These are phyloP conservation scores for Neotoxoptera formosana DNA, from an alignment of 1,140 invertebrate genomes.

Conservation along the genomic window DNA sequence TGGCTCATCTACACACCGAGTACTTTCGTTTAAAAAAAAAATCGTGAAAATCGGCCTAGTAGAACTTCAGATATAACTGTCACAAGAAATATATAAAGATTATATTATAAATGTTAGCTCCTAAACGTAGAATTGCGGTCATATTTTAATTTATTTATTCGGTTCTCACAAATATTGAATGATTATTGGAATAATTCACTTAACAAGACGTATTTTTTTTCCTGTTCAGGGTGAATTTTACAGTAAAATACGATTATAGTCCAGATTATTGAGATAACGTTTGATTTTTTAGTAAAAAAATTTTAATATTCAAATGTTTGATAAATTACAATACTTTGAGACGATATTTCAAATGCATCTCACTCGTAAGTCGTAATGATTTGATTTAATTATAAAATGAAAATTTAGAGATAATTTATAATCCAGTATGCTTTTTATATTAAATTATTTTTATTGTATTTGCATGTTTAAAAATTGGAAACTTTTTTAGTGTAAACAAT, in stretches of 20 bases:
- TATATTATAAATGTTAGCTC: background rate
- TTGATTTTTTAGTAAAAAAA: background rate
- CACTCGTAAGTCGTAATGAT: background rate
- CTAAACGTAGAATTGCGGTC: background rate
- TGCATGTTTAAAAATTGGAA: background rate
- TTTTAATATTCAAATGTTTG: too few relatives aligned
- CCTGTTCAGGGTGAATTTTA: too few relatives aligned
- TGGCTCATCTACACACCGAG: too few relatives aligned
- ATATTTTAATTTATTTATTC: background rate
- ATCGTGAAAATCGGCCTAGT: too few relatives aligned
- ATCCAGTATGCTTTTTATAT: background rate
- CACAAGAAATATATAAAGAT: too few relatives aligned
- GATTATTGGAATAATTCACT: background rate
- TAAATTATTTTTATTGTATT: background rate
- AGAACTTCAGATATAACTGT: too few relatives aligned
- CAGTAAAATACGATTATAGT: too few relatives aligned
- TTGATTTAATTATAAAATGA: background rate
- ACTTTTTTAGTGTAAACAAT: background rate
- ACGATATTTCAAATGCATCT: background rate
- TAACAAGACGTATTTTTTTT: background rate
- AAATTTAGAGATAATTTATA: conserved; percentile 1
- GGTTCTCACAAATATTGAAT: background rate
- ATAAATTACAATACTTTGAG: background rate
- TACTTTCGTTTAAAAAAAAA: too few relatives aligned
- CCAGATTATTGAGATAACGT: background rate